Base-by-base conservation (phyloP, 1,140 invertebrate genomes). In the Drosophila sp. region DNA sequence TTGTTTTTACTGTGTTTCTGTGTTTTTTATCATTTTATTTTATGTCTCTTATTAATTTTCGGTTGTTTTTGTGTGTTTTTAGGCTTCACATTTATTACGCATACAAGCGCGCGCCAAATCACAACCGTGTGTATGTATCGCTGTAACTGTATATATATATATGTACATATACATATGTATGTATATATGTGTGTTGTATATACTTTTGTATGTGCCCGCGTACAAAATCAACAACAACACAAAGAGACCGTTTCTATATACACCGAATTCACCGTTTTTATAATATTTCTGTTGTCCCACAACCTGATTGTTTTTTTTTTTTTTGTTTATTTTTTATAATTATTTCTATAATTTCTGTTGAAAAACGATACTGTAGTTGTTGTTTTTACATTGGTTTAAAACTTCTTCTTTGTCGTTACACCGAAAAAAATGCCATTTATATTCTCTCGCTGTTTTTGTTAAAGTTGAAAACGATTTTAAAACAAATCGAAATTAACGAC, bases 51-150 rank as follows among this genome's bases (percentile, higher is more conserved):
- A 38, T 38, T 38, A 38, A 38, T 38, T 38, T 38, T 38, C 8
- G 25, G 32, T 8, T 60, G n/a, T n/a, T 11, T 41, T n/a, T 41
- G n/a, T 60, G 35, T 71, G 54, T 70, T 71, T 41, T 44, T 76
- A 76, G 41, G 62, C 47, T 72, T 79, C 56, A 72, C 73, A 79
- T 61, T 75, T 69, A 79, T 79, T 74, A 70, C 85, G 74, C 75
- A 77, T 38, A 77, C 75, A 57, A 71, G 68, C 64, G 83, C 82
- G 74, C 82, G 82, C 82, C 83, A 86, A 86, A 86, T 86, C 82
- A 86, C 82, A 87, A 82, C 83, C 83, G 83, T 82, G 74, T 76
- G 75, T 76, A 82, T 86, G 71, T 84, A 68, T 82, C 66, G 68
- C 60, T 76, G 44, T 72, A 64, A 66, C 54, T 47, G 67, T 64